Evolutionary conservation across 2,888 invertebrate genomes (phyloP).

Genomic region (Sesamia inferens): DNA sequence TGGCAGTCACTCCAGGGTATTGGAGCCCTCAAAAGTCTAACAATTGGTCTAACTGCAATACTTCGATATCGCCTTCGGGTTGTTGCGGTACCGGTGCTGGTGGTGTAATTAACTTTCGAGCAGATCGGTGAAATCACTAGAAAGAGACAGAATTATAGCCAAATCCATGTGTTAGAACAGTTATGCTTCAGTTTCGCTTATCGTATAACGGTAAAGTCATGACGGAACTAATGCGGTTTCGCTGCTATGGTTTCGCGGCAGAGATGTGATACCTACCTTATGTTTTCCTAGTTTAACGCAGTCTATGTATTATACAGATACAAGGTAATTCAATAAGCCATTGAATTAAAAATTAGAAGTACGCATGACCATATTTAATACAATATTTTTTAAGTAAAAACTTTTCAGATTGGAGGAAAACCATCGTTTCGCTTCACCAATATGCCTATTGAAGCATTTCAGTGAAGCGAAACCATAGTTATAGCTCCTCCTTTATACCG

Average conservation of each 20-base stretch:
- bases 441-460: no score
- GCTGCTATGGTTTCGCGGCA: neutral
- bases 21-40: no score
- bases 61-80: no score
- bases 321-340: no score
- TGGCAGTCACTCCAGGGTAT: no score
- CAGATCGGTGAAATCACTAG: neutral
- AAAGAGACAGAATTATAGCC: neutral
- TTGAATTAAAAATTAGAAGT: conserved; percentile 31
- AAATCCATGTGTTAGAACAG: neutral
- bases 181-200: neutral
- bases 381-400: neutral
- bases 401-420: neutral
- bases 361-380: no score
- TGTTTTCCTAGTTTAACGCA: neutral
- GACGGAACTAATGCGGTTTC: neutral
- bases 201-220: neutral
- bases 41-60: no score
- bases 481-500: no score
- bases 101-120: neutral
- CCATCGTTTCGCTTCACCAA: neutral
- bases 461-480: no score
- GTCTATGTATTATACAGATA: neutral
- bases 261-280: neutral
- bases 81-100: no score